Evolutionary conservation across 2,888 invertebrate species (phyloP), one percentile per base, ranked within the genome.

Genomic region (Volucella zonaria): DNA sequence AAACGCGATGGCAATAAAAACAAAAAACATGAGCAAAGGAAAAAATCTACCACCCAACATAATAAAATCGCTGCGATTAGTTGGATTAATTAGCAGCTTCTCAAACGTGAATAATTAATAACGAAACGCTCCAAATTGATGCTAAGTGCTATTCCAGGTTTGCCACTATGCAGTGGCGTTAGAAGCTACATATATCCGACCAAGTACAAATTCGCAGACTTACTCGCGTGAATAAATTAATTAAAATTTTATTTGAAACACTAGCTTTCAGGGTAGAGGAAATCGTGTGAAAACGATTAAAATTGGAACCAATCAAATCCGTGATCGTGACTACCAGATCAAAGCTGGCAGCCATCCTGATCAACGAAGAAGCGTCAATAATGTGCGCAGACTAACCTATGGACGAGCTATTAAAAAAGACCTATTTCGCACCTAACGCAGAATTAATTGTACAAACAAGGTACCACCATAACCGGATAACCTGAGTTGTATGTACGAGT

Each of bases 61-160:
- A 43, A 73, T 52, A 54, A 71, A 56, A n/a, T 18, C 11, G 43
- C 42, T 59, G 31, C 23, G 43, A 75, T 67, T 58, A 67, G 11
- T 59, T 43, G n/a, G 49, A 31, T 56, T 12, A 67, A 75, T 66
- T 58, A 67, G 14, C 62, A 31, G 15, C 71, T 45, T n/a, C 15
- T n/a, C 42, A 64, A 8, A 64, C 74, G 64, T 67, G 58, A 75
- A 49, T 51, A 45, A 40, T 51, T 42, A 59, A 66, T 59, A 58
- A 31, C 12, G 12, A 75, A 75, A 49, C 15, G 15, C 42, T 8
- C 23, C 56, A 51, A 66, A 75, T 66, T 49, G 47, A 43, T 51
- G 58, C 66, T 75, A 75, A 75, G 49, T 58, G 58, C 8, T 47
- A 40, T n/a, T 6, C 40, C 14, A 66, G 66, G 31, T 23, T 47